Evolutionary conservation across 2,888 invertebrate species (phyloP).

Genomic region (Miltochrista miniata): DNA sequence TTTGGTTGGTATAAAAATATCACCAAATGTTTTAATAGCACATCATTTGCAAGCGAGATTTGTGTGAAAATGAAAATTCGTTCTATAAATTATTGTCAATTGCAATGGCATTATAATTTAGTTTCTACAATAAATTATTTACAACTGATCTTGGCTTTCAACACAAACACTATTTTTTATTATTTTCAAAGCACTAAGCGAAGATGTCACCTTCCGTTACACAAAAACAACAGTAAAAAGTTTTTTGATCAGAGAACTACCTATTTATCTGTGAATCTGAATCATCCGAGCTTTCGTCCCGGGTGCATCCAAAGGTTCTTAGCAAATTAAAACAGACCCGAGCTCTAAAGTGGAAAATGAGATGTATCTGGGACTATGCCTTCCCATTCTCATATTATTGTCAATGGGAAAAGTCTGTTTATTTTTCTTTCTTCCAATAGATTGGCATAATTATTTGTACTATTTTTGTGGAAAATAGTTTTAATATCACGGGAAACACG

Average conservation of each 20-base stretch:
- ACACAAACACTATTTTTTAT: background rate
- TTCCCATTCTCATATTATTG: too few species aligned
- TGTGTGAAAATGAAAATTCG: conserved; percentile 2
- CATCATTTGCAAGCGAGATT: background rate
- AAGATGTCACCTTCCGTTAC: background rate
- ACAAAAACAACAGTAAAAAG: too few species aligned
- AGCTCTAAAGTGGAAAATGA: too few species aligned
- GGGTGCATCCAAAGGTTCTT: too few species aligned
- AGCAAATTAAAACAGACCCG: too few species aligned
- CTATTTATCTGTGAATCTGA: too few species aligned
- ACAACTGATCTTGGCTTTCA: background rate
- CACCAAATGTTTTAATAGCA: conserved; percentile 4
- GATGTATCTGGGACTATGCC: too few species aligned
- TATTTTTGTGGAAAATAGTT: too few species aligned
- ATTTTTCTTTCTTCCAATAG: too few species aligned
- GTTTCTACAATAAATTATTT: conserved; percentile 10
- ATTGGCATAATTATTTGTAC: background rate
- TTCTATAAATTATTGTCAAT: conserved; percentile 8
- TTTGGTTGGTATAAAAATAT: conserved; percentile 3
- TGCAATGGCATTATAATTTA: conserved; percentile 12
- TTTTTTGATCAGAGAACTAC: too few species aligned
- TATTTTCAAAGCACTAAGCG: background rate
- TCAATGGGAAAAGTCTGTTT: too few species aligned
- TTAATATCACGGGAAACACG: background rate
- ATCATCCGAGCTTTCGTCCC: too few species aligned